Evolutionary conservation across 2,888 invertebrate species (phyloP).

Genomic region (Prosopocoilus inquinatus): DNA sequence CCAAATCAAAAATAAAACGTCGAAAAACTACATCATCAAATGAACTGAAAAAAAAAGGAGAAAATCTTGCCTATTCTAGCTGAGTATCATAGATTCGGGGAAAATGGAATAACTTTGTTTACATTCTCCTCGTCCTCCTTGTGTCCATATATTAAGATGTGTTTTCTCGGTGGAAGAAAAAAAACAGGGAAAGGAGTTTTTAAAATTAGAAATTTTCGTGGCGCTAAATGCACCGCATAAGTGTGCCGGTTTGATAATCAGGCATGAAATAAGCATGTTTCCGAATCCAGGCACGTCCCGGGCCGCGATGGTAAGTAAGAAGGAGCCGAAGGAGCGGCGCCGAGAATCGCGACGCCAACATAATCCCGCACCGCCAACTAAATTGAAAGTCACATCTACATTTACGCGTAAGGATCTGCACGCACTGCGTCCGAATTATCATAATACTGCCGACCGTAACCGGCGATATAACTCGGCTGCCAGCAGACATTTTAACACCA

Average conservation of each 20-base stretch:
- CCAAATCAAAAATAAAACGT: no score
- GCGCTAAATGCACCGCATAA: constrained; percentile 31
- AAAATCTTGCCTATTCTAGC: no score
- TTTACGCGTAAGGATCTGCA: constrained; percentile 47
- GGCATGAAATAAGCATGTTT: constrained; percentile 47
- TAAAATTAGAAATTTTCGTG: neutral
- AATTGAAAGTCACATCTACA: constrained; percentile 49
- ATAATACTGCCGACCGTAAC: constrained; percentile 37
- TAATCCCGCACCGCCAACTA: constrained; percentile 49
- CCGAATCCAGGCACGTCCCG: constrained; percentile 47
- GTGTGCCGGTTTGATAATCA: constrained; percentile 40
- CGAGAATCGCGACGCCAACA: constrained; percentile 51
- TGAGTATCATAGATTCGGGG: no score
- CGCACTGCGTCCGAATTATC: constrained; percentile 49
- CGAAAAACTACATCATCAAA: no score
- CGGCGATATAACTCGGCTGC: neutral
- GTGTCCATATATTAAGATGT: no score
- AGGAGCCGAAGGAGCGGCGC: constrained; percentile 41
- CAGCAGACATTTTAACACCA: no score
- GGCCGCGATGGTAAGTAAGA: constrained; percentile 28
- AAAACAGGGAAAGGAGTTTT: no score
- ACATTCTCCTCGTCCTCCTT: no score
- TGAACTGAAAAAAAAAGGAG: no score
- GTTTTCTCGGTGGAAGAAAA: no score
- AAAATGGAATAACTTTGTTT: no score